Conservation (phyloP, 2,888 invertebrate species). For the Chrysolina oricalcia region DNA sequence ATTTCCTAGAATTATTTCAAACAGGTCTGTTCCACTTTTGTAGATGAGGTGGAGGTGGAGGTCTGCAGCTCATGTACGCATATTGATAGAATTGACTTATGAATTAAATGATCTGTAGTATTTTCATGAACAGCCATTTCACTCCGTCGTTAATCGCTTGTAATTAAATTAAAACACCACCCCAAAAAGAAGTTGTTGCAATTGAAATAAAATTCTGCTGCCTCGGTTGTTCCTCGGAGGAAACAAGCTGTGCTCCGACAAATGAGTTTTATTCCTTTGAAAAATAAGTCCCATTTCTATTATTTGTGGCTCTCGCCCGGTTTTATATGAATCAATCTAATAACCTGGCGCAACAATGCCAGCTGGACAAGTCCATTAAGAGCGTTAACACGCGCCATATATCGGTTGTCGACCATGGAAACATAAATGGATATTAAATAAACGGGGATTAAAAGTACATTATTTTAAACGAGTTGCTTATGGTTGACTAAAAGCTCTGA, state of each 20-base stretch:
- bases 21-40: too few species aligned
- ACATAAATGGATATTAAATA: conserved; percentile 22
- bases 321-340: conserved; percentile 37
- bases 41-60: too few species aligned
- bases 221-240: not conserved
- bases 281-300: conserved; percentile 42
- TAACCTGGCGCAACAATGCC: conserved; percentile 34
- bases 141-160: not conserved
- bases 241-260: conserved; percentile 25
- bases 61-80: too few species aligned
- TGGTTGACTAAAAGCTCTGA: not conserved
- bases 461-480: conserved; percentile 23
- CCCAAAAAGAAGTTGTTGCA: not conserved
- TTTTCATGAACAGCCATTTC: not conserved
- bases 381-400: conserved; percentile 28
- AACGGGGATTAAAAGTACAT: conserved; percentile 28
- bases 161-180: not conserved
- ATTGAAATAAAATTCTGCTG: conserved; percentile 1
- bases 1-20: too few species aligned
- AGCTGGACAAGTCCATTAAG: conserved; percentile 36
- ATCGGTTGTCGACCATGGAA: conserved; percentile 31
- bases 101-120: not conserved
- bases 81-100: too few species aligned
- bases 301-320: conserved; percentile 39
- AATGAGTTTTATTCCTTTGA: conserved; percentile 35